Evolutionary conservation across 1,140 invertebrate species (phyloP), one percentile per base, ranked within the genome.

Genomic region (Vanessa tameamea): DNA sequence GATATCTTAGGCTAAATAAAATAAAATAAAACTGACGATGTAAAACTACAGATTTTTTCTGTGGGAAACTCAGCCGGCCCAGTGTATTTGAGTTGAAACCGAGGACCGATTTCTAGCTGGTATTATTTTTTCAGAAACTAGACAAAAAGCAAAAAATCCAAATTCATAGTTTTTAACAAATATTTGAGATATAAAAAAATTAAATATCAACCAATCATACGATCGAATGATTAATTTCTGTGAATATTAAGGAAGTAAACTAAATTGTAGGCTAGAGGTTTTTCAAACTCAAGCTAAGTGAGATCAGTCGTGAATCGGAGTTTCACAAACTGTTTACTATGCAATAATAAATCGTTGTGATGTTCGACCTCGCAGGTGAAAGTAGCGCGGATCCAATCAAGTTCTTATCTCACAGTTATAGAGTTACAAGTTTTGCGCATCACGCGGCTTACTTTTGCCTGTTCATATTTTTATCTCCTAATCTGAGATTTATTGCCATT

Each of bases 311-410:
- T 53, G 51, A 16, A 53, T 53, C n/a, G 20, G 51, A 53, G 51
- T 53, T 53, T 53, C 51, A 16, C 51, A 53, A 43, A 53, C 51
- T 53, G 51, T 53, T 53, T 53, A 59, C 20, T 59, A 59, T 59
- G 55, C 55, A 59, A 59, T 20, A 55, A 55, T 59, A 59, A 26
- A 59, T 59, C 55, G 31, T 59, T 59, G 55, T 31, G 55, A 59
- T 59, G 55, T 26, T 59, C 55, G 55, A 59, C 55, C 55, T 48
- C 64, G 43, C 43, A 70, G 59, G 59, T 63, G 69, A 70, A 70
- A 63, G 69, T 64, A 12, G 14, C 57, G 57, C 26, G 57, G 43
- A 50, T 63, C 64, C 59, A 63, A 70, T 63, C 68, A 63, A 43
- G 65, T 53, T 57, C 55, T 68, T 68, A 55, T 68, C 65, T 57